Percentiles rank a stretch among this genome's conserved stretches.
Evolutionary conservation across 2,113 vertebrate species (phyloP).

Genomic region (Amblyopsis rosae): DNA sequence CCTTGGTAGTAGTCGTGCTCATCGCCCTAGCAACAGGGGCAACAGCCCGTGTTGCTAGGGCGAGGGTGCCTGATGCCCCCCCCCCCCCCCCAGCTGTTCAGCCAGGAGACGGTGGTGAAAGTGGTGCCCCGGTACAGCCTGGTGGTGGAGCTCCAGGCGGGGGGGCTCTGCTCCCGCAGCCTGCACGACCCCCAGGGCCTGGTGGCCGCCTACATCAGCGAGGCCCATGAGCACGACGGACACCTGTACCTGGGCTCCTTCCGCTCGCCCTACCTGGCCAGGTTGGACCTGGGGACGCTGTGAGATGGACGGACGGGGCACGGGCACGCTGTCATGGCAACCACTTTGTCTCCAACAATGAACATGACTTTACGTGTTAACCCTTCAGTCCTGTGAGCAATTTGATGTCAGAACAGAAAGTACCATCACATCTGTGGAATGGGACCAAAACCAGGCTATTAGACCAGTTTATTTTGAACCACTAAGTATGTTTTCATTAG

Average conservation of each 20-base stretch:
- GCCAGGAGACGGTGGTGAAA: slow-evolving; percentile 84
- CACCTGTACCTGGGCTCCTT: slow-evolving; percentile 94
- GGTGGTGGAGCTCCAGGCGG: slow-evolving; percentile 88
- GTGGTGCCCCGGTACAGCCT: slow-evolving; percentile 90
- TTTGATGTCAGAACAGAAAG: no score
- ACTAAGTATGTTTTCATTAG: slow-evolving; percentile 7
- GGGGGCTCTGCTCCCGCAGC: slow-evolving; percentile 86
- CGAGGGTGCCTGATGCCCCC: no score
- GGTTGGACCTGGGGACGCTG: slow-evolving; percentile 80
- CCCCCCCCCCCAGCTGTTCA: slow-evolving; percentile 80
- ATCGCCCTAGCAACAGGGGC: no score
- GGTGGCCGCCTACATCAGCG: slow-evolving; percentile 83
- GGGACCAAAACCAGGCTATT: no score
- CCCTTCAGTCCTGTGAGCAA: no score
- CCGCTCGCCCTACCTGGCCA: slow-evolving; percentile 85
- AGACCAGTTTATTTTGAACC: not conserved
- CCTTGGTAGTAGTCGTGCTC: no score
- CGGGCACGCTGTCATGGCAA: not conserved
- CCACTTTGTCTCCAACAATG: no score
- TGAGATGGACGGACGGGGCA: slow-evolving; percentile 40
- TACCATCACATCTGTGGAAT: no score
- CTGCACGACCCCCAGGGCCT: slow-evolving; percentile 89
- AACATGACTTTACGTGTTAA: not conserved
- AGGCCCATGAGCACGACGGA: slow-evolving; percentile 87
- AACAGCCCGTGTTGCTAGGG: no score